phyloP scores from a whole-genome alignment of 2,888 invertebrate genomes.

The Apodemia mormo region DNA sequence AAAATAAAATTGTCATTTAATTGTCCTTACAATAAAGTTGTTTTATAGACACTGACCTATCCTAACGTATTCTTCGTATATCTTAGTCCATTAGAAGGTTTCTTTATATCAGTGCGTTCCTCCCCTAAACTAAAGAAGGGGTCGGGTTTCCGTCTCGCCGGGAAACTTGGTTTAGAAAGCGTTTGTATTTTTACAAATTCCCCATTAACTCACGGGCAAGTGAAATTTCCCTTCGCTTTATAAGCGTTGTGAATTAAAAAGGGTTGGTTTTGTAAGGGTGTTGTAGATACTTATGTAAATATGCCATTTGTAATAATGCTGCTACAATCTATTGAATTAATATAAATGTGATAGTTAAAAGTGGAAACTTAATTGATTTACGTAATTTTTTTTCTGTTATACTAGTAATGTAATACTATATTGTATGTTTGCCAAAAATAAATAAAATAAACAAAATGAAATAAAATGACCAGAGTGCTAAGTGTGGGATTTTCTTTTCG shows the following conservation, averaged over 20 bases:
- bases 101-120: slow-evolving; percentile 10
- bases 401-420: too few species aligned
- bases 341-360: too few species aligned
- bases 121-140: slow-evolving; percentile 8
- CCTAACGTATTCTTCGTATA: slow-evolving; percentile 5
- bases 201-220: slow-evolving; percentile 34
- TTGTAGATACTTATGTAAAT: slow-evolving; percentile 33
- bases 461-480: too few species aligned
- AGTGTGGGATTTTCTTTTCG: too few species aligned
- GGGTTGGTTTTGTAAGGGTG: slow-evolving; percentile 50
- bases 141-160: slow-evolving; percentile 9
- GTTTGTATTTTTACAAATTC: slow-evolving; percentile 33
- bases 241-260: slow-evolving; percentile 56
- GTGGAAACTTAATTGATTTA: too few species aligned
- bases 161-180: slow-evolving; percentile 13
- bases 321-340: too few species aligned
- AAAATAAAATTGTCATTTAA: too few species aligned
- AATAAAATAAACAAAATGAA: too few species aligned
- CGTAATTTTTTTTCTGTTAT: too few species aligned
- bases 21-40: too few species aligned
- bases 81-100: background rate
- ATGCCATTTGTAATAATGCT: background rate
- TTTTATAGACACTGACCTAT: background rate
- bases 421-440: too few species aligned
- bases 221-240: slow-evolving; percentile 47